phyloP scores from a whole-genome alignment of 2,113 vertebrate genomes.

The Colossoma macropomum region DNA sequence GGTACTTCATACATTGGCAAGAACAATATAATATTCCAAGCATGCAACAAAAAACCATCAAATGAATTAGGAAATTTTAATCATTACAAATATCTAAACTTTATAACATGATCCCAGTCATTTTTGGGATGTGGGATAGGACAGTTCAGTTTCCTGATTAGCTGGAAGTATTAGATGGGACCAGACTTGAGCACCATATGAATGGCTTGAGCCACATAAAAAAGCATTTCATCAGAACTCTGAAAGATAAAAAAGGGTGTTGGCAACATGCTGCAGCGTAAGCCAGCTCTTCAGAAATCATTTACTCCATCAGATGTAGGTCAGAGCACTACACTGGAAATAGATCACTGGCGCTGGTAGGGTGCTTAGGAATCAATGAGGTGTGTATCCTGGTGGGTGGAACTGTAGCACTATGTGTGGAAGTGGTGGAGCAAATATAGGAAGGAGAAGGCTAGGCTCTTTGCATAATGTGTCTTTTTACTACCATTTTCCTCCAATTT shows the following conservation, averaged over 20 bases:
- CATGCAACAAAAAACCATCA: too few species aligned
- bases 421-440: not conserved
- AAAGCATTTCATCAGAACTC: not conserved
- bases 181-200: not conserved
- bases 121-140: not conserved
- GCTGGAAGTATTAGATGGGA: not conserved
- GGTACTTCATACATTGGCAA: too few species aligned
- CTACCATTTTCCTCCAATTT: not conserved
- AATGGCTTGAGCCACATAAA: not conserved
- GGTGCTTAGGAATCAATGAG: not conserved
- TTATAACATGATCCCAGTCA: too few species aligned
- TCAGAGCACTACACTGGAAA: constrained; percentile 1
- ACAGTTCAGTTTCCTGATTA: not conserved
- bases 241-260: not conserved
- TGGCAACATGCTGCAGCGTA: too few species aligned
- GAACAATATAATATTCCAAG: too few species aligned
- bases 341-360: not conserved
- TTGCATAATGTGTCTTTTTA: not conserved
- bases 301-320: not conserved
- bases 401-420: not conserved
- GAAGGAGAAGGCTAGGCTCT: not conserved
- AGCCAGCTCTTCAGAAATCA: not conserved
- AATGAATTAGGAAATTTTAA: too few species aligned
- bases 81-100: too few species aligned
- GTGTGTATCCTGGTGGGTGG: not conserved